phyloP scores from a whole-genome alignment of 2,797 vertebrate species.

The Paguma larvata region DNA sequence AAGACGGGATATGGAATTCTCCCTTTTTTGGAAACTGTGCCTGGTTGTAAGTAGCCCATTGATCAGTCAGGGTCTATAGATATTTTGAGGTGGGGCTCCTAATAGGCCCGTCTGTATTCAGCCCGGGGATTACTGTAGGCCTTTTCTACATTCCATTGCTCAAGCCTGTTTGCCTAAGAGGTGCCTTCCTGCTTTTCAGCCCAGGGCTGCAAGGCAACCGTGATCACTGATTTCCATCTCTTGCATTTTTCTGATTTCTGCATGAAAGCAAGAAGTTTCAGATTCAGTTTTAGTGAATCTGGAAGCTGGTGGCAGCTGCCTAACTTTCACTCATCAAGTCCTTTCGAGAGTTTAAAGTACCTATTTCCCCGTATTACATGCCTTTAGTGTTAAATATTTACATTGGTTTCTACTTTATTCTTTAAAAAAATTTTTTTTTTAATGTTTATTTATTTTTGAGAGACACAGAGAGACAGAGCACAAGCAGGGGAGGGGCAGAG shows the following conservation, averaged over 20 bases:
- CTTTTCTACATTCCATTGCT: too few species aligned
- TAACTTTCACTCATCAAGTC: background rate
- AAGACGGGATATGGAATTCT: too few species aligned
- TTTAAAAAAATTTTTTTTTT: too few species aligned
- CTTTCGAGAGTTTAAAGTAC: background rate
- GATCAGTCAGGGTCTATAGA: too few species aligned
- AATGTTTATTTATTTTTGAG: too few species aligned
- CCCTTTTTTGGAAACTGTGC: too few species aligned
- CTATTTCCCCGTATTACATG: background rate
- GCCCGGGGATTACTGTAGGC: too few species aligned
- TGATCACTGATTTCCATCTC: background rate
- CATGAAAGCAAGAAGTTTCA: conserved; percentile 24
- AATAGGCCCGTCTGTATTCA: too few species aligned
- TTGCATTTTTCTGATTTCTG: conserved; percentile 16
- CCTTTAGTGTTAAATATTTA: conserved; percentile 54
- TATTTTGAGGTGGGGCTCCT: too few species aligned
- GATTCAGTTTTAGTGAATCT: background rate
- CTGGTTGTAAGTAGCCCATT: too few species aligned
- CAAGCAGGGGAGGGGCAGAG: too few species aligned
- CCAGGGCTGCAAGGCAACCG: background rate
- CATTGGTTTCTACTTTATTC: conserved; percentile 10
- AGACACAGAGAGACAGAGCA: too few species aligned
- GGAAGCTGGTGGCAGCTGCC: background rate
- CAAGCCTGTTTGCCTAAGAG: background rate
- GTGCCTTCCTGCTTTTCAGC: background rate